These are phyloP conservation scores for Eriosoma lanigerum DNA, from an alignment of 1,140 invertebrate genomes.

Conservation along the genomic window DNA sequence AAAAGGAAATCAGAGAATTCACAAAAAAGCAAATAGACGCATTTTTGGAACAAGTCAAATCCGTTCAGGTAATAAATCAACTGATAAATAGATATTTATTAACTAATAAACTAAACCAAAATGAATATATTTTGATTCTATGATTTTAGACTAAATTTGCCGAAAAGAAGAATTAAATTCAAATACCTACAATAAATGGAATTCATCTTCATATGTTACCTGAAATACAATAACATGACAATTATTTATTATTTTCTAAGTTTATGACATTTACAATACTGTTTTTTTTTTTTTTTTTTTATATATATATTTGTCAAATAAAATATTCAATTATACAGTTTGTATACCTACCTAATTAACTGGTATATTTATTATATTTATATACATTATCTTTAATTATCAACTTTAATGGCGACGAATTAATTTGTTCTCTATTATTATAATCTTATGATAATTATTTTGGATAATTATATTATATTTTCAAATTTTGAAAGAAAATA, in stretches of 20 bases:
- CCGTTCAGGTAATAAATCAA: neutral
- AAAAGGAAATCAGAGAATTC: constrained; percentile 6
- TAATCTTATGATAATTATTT: too few species aligned
- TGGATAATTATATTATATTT: too few species aligned
- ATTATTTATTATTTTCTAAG: constrained; percentile 13
- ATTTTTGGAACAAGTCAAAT: neutral
- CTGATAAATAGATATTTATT: too few species aligned
- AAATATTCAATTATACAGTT: constrained; percentile 8
- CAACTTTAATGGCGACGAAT: too few species aligned
- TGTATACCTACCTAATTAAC: too few species aligned
- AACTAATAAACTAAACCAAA: too few species aligned
- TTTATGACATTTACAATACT: neutral
- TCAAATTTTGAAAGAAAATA: too few species aligned
- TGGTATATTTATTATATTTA: too few species aligned
- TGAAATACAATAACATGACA: neutral
- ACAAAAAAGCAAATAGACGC: constrained; percentile 6
- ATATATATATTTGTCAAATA: neutral
- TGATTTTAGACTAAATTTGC: constrained; percentile 5
- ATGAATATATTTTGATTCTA: too few species aligned
- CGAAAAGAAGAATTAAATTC: neutral
- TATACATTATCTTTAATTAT: too few species aligned
- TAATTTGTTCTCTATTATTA: too few species aligned
- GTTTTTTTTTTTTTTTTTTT: neutral
- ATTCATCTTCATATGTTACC: neutral
- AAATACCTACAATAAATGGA: neutral